Evolutionary conservation across 2,113 vertebrate genomes (phyloP).

Genomic region (Mesoclemmys tuberculata): DNA sequence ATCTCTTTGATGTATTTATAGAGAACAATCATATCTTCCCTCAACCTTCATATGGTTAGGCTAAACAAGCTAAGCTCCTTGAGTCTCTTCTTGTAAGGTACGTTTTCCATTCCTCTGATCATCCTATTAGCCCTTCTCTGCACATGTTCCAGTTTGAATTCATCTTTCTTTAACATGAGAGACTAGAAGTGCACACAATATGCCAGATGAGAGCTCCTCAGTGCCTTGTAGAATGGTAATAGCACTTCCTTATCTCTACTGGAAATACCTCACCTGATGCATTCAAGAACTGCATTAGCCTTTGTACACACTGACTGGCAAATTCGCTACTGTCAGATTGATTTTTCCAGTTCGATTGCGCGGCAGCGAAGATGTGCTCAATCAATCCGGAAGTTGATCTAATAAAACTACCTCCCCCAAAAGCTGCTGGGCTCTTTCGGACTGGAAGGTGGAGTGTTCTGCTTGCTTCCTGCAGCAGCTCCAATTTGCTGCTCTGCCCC

Average conservation of each 20-base stretch:
- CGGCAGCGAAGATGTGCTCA: no score
- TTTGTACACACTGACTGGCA: neutral
- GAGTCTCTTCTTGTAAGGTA: neutral
- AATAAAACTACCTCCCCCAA: no score
- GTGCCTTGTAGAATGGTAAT: neutral
- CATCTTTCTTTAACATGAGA: neutral
- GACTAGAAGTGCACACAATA: neutral
- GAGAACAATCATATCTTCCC: neutral
- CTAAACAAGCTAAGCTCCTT: neutral
- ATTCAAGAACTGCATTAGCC: neutral
- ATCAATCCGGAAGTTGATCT: no score
- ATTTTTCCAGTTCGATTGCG: no score
- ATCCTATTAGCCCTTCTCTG: neutral
- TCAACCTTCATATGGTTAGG: neutral
- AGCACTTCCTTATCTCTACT: neutral
- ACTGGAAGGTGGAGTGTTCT: no score
- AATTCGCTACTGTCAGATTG: no score
- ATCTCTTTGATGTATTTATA: neutral
- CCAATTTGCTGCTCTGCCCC: no score
- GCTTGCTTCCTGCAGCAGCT: no score
- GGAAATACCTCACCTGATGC: neutral
- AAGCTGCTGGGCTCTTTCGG: no score
- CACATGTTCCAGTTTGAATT: neutral
- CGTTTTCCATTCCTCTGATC: neutral
- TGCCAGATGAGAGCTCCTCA: neutral